Percentiles rank a stretch among this genome's conserved stretches.
These are phyloP conservation scores for Mastomys coucha DNA, from an alignment of 2,113 vertebrate genomes.

Conservation along the genomic window DNA sequence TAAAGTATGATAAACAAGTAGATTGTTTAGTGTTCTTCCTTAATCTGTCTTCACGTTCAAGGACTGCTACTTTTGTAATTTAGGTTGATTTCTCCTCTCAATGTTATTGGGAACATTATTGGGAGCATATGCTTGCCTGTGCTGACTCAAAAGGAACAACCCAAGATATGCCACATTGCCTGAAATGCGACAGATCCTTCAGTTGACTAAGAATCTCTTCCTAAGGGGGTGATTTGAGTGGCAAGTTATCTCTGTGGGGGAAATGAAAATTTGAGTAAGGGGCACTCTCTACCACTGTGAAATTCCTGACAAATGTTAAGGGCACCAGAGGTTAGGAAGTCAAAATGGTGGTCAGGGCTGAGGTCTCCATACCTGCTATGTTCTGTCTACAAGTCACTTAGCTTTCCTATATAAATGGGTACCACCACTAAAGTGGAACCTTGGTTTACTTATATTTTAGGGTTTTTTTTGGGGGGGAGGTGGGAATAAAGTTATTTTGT, in stretches of 20 bases:
- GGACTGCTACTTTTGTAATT: background rate
- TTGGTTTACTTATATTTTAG: background rate
- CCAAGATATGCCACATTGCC: background rate
- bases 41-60: slow-evolving; percentile 17
- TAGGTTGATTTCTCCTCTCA: slow-evolving; percentile 19
- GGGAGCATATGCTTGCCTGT: background rate
- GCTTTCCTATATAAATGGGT: background rate
- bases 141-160: slow-evolving; percentile 25
- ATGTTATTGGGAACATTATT: slow-evolving; percentile 16
- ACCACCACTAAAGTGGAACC: background rate
- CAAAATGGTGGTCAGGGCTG: background rate
- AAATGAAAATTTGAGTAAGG: background rate
- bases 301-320: background rate
- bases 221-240: background rate
- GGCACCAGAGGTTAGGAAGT: background rate
- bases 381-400: background rate
- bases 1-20: background rate
- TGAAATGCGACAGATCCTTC: slow-evolving; percentile 39
- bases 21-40: background rate
- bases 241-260: slow-evolving; percentile 20
- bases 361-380: background rate
- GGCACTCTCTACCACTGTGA: background rate
- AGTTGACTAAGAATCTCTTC: background rate
- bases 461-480: background rate
- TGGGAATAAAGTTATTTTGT: background rate